Evolutionary conservation across 2,888 invertebrate genomes (phyloP).

Genomic region (Sipha maydis): DNA sequence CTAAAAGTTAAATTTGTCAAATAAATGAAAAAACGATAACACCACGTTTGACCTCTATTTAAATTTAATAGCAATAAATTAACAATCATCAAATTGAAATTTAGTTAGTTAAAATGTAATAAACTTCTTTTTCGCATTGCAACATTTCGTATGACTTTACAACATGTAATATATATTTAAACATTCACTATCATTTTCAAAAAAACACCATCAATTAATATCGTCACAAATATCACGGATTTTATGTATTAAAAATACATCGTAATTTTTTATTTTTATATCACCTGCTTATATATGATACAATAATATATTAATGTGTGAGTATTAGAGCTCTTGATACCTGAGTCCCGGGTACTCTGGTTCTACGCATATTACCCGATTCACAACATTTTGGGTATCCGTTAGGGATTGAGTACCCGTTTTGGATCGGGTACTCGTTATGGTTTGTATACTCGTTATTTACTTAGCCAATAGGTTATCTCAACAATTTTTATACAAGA

Average conservation of each 20-base stretch:
- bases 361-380: too few species aligned
- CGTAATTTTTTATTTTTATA: neutral
- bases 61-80: neutral
- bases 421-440: too few species aligned
- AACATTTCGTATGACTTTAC: neutral
- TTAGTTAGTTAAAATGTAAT: neutral
- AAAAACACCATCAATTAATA: neutral
- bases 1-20: neutral
- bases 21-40: neutral
- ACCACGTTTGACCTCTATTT: too few species aligned
- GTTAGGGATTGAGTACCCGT: too few species aligned
- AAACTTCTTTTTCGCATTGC: neutral
- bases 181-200: neutral
- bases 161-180: neutral
- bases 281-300: too few species aligned
- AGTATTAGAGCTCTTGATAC: too few species aligned
- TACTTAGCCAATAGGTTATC: too few species aligned
- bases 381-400: too few species aligned
- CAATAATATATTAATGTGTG: too few species aligned
- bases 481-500: too few species aligned
- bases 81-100: neutral
- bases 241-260: neutral
- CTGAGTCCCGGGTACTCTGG: too few species aligned
- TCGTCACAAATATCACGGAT: neutral
- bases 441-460: too few species aligned